A percentile compares a stretch with the other conserved stretches of the same genome.
These are phyloP conservation scores for Poecilia velifera DNA, from an alignment of 2,797 vertebrate genomes.

Conservation along the genomic window DNA sequence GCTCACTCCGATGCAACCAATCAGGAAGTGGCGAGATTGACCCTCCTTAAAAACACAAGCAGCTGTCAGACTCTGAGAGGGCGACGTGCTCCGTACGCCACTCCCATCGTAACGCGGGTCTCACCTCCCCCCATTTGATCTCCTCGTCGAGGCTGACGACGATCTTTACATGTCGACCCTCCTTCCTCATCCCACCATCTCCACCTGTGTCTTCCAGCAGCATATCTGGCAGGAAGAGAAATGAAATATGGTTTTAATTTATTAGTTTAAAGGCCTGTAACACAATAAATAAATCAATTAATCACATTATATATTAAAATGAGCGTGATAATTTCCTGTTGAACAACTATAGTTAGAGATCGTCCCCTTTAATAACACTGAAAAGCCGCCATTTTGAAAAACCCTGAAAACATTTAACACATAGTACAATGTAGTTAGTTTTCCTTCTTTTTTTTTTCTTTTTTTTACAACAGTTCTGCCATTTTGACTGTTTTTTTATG, in stretches of 20 bases:
- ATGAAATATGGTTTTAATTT: background rate
- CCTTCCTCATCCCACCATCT: constrained; percentile 90
- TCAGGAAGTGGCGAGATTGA: constrained; percentile 87
- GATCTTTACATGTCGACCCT: constrained; percentile 94
- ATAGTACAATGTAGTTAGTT: no score
- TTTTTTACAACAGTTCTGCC: no score
- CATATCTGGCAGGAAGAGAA: constrained; percentile 85
- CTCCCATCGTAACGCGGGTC: constrained; percentile 19
- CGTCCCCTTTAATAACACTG: no score
- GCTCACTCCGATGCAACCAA: constrained; percentile 96
- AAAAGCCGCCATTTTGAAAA: no score
- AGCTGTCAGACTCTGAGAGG: background rate
- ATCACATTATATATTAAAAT: no score
- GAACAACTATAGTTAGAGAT: no score
- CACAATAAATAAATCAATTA: no score
- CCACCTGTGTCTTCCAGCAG: constrained; percentile 89
- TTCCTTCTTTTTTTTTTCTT: no score
- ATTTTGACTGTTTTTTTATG: no score
- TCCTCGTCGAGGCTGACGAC: constrained; percentile 90
- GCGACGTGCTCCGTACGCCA: background rate
- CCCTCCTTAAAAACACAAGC: constrained; percentile 78
- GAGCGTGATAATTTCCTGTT: no score
- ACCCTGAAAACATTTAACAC: no score
- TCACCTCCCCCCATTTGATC: constrained; percentile 91
- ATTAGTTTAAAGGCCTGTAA: background rate